Conservation (phyloP, 2,113 vertebrate genomes). For the Hiodon alosoides region DNA sequence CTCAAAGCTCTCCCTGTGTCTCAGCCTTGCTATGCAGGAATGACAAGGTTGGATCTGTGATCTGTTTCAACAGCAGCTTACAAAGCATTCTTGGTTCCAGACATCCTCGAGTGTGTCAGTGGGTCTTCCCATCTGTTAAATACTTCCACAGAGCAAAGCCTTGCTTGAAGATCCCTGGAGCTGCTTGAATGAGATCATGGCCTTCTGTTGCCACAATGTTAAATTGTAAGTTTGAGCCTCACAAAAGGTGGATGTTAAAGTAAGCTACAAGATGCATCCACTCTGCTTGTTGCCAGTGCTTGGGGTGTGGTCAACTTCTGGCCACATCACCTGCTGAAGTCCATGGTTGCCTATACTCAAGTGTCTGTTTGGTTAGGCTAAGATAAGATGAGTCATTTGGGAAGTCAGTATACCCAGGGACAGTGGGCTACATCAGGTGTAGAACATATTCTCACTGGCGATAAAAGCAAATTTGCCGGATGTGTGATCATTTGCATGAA, state of each 20-base stretch:
- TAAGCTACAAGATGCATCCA: too few relatives aligned
- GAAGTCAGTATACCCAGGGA: background rate
- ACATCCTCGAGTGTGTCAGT: background rate
- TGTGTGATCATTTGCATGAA: background rate
- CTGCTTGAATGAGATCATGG: background rate
- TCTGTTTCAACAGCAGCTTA: background rate
- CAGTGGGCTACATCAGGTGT: background rate
- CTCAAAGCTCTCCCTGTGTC: background rate
- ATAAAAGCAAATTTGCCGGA: background rate
- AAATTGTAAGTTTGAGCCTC: background rate
- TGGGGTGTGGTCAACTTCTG: background rate
- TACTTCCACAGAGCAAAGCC: background rate
- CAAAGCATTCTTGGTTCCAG: background rate
- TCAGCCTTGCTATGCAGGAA: background rate
- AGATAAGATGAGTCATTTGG: slow-evolving; percentile 8
- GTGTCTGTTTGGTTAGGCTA: slow-evolving; percentile 8
- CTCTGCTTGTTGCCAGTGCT: too few relatives aligned
- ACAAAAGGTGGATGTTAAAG: background rate
- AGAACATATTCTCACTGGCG: background rate
- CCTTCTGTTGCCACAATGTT: background rate
- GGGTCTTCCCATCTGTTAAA: background rate
- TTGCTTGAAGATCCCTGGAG: background rate
- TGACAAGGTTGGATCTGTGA: background rate
- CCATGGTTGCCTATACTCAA: background rate
- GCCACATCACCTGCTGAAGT: slow-evolving; percentile 11